Evolutionary conservation across 2,797 vertebrate species (phyloP).

Genomic region (Schizopygopsis malacanthus): DNA sequence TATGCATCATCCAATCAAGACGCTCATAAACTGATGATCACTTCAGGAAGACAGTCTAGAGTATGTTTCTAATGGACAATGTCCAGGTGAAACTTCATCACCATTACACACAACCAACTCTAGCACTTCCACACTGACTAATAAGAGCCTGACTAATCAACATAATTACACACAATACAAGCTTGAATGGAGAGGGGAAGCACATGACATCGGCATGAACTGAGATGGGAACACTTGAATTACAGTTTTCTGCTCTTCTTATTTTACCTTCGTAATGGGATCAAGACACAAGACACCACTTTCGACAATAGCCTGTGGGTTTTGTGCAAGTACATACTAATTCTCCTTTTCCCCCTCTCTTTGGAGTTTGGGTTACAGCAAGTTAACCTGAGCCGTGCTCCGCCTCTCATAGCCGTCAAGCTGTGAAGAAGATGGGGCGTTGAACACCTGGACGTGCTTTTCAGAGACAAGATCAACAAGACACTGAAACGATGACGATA

Average conservation of each 20-base stretch:
- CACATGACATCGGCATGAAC: slow-evolving; percentile 62
- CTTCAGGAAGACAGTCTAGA: slow-evolving; percentile 8
- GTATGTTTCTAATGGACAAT: slow-evolving; percentile 51
- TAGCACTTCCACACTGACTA: slow-evolving; percentile 54
- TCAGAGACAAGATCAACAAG: slow-evolving; percentile 50
- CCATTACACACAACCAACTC: slow-evolving; percentile 38
- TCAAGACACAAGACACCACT: slow-evolving; percentile 68
- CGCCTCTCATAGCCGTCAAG: slow-evolving; percentile 42
- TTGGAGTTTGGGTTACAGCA: slow-evolving; percentile 78
- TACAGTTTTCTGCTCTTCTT: slow-evolving; percentile 68
- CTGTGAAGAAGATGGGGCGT: slow-evolving; percentile 47
- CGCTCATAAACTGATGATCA: neutral
- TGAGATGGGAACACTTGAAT: slow-evolving; percentile 63
- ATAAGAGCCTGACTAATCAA: slow-evolving; percentile 65
- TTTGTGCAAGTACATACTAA: slow-evolving; percentile 74
- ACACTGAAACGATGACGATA: slow-evolving; percentile 41
- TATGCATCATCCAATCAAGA: neutral
- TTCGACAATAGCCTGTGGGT: slow-evolving; percentile 67
- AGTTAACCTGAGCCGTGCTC: slow-evolving; percentile 70
- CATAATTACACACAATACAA: slow-evolving; percentile 67
- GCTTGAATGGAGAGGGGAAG: slow-evolving; percentile 59
- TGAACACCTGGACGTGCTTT: slow-evolving; percentile 59
- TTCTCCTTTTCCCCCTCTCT: slow-evolving; percentile 60
- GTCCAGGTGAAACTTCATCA: slow-evolving; percentile 54
- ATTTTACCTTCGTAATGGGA: slow-evolving; percentile 69